Base-by-base conservation (phyloP, 2,888 invertebrate species). In the Hofmannophila pseudospretella region DNA sequence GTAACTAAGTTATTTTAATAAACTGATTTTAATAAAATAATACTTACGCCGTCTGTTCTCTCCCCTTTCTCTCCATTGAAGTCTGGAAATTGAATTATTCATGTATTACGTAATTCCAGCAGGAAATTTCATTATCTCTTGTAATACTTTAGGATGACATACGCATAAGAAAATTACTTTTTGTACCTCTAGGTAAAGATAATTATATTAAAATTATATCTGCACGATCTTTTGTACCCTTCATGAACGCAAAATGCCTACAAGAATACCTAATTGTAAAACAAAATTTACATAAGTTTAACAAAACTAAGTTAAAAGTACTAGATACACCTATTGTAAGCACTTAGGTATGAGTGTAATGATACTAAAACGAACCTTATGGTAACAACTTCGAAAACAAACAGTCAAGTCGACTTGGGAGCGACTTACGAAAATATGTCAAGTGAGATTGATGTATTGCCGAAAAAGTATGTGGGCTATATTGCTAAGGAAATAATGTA, bases 1-100 rank as follows among this genome's bases (percentile, higher is more conserved):
- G n/a, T n/a, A n/a, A n/a, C n/a, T n/a, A n/a, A n/a, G n/a, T n/a
- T n/a, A n/a, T n/a, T n/a, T n/a, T n/a, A n/a, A n/a, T 16, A 16
- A 16, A 5, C 16, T 16, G 16, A 16, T 4, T 16, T 4, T 16
- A 16, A 16, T 16, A 16, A 36, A 39, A 30, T 13, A 14, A 42
- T 63, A 79, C 78, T 79, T 61, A 80, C 80, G 38, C 49, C 52
- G 10, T 71, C 58, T 34, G 52, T 58, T 33, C 62, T 66, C 10
- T 64, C 71, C 41, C 61, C 71, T 51, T 73, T 78, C 35, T 74
- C 78, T 37, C 73, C 72, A 48, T 52, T 51, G 54, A 60, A 67
- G 63, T 71, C 78, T 79, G 62, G 11, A 66, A 54, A 48, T 46
- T 34, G 38, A 41, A 50, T 51, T 42, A 45, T 36, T 19, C 13